phyloP scores from a whole-genome alignment of 23 tunicate genomes.

The Diplosoma virens region DNA sequence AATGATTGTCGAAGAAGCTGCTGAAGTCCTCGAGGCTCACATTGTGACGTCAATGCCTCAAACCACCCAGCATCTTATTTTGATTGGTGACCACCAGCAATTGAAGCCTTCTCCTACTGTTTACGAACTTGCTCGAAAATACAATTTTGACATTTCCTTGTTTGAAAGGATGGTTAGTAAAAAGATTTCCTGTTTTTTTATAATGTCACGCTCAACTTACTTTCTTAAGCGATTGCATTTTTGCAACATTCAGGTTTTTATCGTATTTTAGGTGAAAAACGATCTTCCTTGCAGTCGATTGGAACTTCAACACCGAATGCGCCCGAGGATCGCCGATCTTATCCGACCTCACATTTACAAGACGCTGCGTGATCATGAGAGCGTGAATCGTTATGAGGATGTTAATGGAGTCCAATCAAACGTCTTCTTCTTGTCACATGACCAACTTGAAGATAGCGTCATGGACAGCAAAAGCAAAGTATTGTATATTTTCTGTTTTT shows the following conservation, averaged over 20 bases:
- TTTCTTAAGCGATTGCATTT: neutral
- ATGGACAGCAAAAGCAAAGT: conserved; percentile 65
- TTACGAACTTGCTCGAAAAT: conserved; percentile 72
- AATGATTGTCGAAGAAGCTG: conserved; percentile 89
- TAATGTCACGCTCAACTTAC: too few species aligned
- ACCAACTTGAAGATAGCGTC: conserved; percentile 42
- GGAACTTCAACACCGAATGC: conserved; percentile 82
- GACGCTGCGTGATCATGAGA: conserved; percentile 50
- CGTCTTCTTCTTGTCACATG: conserved; percentile 70
- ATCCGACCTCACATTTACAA: conserved; percentile 71
- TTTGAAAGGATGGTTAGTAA: conserved; percentile 81
- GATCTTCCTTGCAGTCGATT: conserved; percentile 39
- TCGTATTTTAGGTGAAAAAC: conserved; percentile 35
- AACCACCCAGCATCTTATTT: conserved; percentile 76
- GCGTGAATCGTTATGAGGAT: conserved; percentile 35
- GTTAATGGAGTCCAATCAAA: conserved; percentile 56
- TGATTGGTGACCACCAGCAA: conserved; percentile 96
- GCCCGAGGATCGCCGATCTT: conserved; percentile 71
- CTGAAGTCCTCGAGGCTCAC: conserved; percentile 92
- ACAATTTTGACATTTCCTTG: conserved; percentile 69
- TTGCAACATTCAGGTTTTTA: neutral
- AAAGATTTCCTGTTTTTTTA: neutral
- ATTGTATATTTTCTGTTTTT: too few species aligned
- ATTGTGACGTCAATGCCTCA: conserved; percentile 82
- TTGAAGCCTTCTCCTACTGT: conserved; percentile 84